phyloP scores from a whole-genome alignment of 2,797 vertebrate genomes.

The Pampus argenteus region DNA sequence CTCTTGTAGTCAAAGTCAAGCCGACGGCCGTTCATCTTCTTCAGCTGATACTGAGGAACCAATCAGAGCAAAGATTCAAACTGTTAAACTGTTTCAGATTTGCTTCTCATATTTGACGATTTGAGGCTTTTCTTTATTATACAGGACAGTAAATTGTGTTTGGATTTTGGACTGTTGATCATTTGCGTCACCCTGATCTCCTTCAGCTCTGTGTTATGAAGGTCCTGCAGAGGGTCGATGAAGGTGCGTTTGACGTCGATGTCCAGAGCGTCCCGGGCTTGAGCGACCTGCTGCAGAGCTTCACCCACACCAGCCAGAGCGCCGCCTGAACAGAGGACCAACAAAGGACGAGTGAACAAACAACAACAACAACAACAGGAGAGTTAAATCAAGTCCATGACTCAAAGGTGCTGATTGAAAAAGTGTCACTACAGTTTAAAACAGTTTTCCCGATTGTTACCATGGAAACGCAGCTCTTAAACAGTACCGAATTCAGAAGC shows the following conservation, averaged over 20 bases:
- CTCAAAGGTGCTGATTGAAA: too few species aligned
- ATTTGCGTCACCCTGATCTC: conserved; percentile 93
- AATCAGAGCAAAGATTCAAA: neutral
- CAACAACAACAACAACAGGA: too few species aligned
- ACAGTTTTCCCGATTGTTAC: neutral
- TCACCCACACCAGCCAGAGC: conserved; percentile 89
- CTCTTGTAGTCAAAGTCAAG: conserved; percentile 96
- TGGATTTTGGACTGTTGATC: too few species aligned
- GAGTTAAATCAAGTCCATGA: too few species aligned
- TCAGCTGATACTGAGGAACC: conserved; percentile 88
- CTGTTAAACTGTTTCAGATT: too few species aligned
- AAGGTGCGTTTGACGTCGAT: conserved; percentile 92
- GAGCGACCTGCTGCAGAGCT: conserved; percentile 91
- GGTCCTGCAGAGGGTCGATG: conserved; percentile 91
- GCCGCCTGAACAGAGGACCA: conserved; percentile 74
- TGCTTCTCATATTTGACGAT: too few species aligned
- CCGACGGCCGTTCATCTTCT: conserved; percentile 92
- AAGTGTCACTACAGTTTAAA: too few species aligned
- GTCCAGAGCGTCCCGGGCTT: conserved; percentile 91
- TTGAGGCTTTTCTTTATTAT: too few species aligned
- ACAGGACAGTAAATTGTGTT: too few species aligned
- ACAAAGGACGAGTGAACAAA: neutral
- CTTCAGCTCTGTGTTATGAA: conserved; percentile 93
- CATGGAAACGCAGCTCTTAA: neutral
- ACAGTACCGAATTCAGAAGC: conserved; percentile 88